These are phyloP conservation scores for Hirtodrosophila cameraria DNA, from an alignment of 2,888 invertebrate species.

Conservation along the genomic window DNA sequence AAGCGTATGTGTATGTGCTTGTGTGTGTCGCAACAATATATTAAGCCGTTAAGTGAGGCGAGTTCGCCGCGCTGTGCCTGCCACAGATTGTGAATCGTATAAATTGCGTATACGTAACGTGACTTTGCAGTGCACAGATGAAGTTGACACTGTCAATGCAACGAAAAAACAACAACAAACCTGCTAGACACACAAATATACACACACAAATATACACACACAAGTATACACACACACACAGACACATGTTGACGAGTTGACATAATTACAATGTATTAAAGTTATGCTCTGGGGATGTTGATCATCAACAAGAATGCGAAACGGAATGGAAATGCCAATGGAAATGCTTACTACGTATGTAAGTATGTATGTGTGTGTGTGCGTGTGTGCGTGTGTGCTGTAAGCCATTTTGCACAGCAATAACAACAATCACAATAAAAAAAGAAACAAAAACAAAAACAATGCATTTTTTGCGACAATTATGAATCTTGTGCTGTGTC, in stretches of 20 bases:
- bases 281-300: conserved; percentile 46
- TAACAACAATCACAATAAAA: conserved; percentile 9
- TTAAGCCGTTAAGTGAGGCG: conserved; percentile 77
- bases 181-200: conserved; percentile 7
- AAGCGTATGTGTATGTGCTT: conserved; percentile 36
- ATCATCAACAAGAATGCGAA: conserved; percentile 25
- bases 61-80: conserved; percentile 29
- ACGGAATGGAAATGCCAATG: conserved; percentile 27
- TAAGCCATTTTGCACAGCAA: conserved; percentile 16
- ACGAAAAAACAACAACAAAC: conserved; percentile 9
- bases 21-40: conserved; percentile 70
- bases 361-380: background rate
- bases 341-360: conserved; percentile 1
- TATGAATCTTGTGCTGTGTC: conserved; percentile 64
- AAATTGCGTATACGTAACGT: conserved; percentile 63
- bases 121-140: conserved; percentile 18
- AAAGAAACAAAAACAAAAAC: conserved; percentile 16
- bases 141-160: conserved; percentile 24
- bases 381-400: conserved; percentile 4
- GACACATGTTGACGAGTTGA: conserved; percentile 50
- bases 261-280: conserved; percentile 77
- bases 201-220: conserved; percentile 3
- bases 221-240: conserved; percentile 6
- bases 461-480: conserved; percentile 54
- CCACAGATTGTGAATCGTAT: conserved; percentile 67